phyloP scores from a whole-genome alignment of 2,888 invertebrate genomes.

The Platerodrilus igneus region DNA sequence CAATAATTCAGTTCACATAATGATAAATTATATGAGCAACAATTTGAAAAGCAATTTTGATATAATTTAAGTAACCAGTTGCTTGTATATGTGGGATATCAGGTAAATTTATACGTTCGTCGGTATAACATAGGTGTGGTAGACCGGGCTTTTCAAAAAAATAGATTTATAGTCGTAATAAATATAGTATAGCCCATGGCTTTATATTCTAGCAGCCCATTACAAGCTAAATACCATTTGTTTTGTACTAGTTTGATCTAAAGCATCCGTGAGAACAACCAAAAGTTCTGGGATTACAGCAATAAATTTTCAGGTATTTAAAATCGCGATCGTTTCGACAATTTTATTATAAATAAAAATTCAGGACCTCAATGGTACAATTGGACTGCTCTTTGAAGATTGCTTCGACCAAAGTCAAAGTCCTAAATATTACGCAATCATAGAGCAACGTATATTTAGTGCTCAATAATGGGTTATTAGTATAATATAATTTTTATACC shows the following conservation, averaged over 20 bases:
- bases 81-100: conserved; percentile 26
- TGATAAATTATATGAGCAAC: conserved; percentile 25
- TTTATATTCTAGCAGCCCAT: conserved; percentile 24
- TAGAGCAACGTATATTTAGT: too few species aligned
- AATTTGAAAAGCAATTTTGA: conserved; percentile 27
- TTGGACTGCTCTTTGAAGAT: too few species aligned
- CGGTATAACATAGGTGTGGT: conserved; percentile 26
- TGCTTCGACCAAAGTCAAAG: too few species aligned
- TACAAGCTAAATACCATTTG: conserved; percentile 18
- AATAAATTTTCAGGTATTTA: conserved; percentile 10
- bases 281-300: conserved; percentile 10
- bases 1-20: conserved; percentile 24
- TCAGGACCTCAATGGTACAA: too few species aligned
- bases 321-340: conserved; percentile 3
- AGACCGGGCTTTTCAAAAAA: conserved; percentile 31
- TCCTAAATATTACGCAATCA: too few species aligned
- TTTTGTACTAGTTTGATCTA: conserved; percentile 20
- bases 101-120: conserved; percentile 27
- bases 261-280: conserved; percentile 23
- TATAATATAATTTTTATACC: too few species aligned
- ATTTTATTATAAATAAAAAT: too few species aligned
- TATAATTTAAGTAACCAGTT: conserved; percentile 26
- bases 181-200: conserved; percentile 31
- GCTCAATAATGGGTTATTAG: too few species aligned
- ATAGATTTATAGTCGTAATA: conserved; percentile 35